These are phyloP conservation scores for Brachionus manjavacas DNA, from an alignment of 1,140 invertebrate genomes.

Conservation along the genomic window DNA sequence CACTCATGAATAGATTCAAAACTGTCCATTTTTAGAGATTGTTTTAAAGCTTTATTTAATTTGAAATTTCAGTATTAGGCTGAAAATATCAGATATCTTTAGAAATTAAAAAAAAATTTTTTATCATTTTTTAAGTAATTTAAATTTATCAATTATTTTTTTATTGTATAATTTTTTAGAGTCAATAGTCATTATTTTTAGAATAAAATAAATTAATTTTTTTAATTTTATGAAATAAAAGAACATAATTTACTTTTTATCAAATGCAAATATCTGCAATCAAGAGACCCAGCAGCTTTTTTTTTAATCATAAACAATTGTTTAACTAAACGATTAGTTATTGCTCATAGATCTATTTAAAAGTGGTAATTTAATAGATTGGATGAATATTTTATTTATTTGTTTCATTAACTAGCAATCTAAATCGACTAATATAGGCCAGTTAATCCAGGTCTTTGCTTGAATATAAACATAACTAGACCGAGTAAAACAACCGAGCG, in stretches of 20 bases:
- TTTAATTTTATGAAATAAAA: too few species aligned
- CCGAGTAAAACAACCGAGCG: not conserved
- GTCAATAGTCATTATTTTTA: too few species aligned
- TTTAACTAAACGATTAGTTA: not conserved
- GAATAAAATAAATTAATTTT: too few species aligned
- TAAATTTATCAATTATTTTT: too few species aligned
- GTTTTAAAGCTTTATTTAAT: too few species aligned
- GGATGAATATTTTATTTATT: not conserved
- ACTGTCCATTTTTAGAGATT: too few species aligned
- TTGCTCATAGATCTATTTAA: not conserved
- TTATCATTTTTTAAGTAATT: too few species aligned
- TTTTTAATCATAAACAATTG: not conserved
- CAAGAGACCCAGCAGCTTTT: not conserved
- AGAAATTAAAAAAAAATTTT: too few species aligned
- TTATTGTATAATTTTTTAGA: too few species aligned
- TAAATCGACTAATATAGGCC: constrained; percentile 17
- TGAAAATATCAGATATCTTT: too few species aligned
- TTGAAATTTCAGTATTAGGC: too few species aligned
- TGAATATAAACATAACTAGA: not conserved
- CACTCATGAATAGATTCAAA: too few species aligned
- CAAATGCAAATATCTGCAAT: not conserved
- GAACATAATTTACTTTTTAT: not conserved
- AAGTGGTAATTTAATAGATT: not conserved
- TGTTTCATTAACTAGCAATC: not conserved
- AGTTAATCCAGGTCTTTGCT: not conserved